phyloP scores from a whole-genome alignment of 2,888 invertebrate genomes.

The Lasioglossum figueresi region DNA sequence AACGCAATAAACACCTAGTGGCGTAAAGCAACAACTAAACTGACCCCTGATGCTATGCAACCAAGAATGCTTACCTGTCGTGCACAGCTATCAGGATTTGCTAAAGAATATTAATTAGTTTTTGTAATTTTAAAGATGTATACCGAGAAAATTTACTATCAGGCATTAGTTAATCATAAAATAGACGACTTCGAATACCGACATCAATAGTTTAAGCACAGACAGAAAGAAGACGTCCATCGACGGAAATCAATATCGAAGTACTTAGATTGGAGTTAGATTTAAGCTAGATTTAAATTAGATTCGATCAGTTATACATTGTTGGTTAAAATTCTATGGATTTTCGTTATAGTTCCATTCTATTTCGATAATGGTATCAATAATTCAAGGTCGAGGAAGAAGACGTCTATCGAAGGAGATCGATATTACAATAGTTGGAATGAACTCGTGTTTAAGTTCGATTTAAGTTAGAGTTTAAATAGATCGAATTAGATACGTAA shows the following conservation, averaged over 20 bases:
- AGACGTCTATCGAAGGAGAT: background rate
- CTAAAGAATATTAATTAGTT: background rate
- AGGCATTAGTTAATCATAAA: background rate
- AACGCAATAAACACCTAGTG: background rate
- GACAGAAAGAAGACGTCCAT: background rate
- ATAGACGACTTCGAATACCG: background rate
- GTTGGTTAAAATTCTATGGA: background rate
- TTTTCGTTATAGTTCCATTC: background rate
- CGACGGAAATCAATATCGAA: background rate
- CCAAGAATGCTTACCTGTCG: background rate
- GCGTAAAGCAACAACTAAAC: background rate
- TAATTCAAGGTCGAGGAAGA: background rate
- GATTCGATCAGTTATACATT: background rate
- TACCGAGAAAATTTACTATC: background rate
- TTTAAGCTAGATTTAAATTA: constrained; percentile 5
- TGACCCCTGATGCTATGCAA: background rate
- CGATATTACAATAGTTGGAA: background rate
- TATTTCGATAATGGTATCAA: background rate
- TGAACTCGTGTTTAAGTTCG: background rate
- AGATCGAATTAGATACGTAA: background rate
- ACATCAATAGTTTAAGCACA: background rate
- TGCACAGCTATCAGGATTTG: background rate
- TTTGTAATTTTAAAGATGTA: background rate
- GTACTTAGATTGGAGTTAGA: background rate
- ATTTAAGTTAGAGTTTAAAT: background rate